Conservation (phyloP, 1,140 invertebrate genomes). For the Pseudachorutes palmiensis region DNA sequence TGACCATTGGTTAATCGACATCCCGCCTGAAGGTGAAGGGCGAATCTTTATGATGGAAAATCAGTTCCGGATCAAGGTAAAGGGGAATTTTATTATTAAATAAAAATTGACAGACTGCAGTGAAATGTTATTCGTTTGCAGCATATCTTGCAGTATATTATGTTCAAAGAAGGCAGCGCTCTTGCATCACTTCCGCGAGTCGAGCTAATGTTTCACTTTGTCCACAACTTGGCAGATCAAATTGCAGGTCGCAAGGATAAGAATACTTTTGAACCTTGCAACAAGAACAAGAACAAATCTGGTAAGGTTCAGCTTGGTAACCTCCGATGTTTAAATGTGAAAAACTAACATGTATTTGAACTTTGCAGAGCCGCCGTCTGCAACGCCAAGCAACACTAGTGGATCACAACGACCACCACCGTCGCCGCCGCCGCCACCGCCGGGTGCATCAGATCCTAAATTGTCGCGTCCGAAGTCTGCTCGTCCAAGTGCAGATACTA, state of each 20-base stretch:
- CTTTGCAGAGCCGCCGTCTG: too few species aligned
- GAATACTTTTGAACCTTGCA: neutral
- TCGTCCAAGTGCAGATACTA: too few species aligned
- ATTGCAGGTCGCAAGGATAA: neutral
- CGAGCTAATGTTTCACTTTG: conserved; percentile 3
- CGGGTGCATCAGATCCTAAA: too few species aligned
- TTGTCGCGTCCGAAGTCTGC: too few species aligned
- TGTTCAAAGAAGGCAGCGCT: neutral
- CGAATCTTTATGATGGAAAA: neutral
- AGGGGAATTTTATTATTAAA: neutral
- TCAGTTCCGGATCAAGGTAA: neutral
- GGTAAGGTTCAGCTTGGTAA: neutral
- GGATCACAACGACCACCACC: too few species aligned
- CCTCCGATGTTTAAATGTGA: too few species aligned
- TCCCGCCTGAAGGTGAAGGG: neutral
- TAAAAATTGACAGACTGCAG: neutral
- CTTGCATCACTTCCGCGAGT: neutral
- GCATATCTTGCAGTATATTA: neutral
- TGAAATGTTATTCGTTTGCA: neutral
- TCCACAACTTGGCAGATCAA: neutral
- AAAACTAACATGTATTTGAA: too few species aligned
- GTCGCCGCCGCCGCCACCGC: too few species aligned
- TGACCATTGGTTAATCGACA: conserved; percentile 2
- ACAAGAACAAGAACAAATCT: neutral
- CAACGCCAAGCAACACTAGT: too few species aligned